Evolutionary conservation across 2,888 invertebrate species (phyloP).

Genomic region (Lottia scabra): DNA sequence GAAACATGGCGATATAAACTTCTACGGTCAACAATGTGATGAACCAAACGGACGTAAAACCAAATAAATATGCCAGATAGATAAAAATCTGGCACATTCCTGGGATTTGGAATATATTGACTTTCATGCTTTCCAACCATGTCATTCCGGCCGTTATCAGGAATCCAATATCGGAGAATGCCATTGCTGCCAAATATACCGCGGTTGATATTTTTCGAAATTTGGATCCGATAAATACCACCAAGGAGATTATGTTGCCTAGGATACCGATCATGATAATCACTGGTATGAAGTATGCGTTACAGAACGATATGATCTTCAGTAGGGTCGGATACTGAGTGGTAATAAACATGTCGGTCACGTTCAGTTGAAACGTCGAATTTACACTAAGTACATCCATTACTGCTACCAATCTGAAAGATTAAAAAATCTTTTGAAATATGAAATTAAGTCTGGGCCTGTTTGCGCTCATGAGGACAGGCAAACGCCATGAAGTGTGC

Average conservation of each 20-base stretch:
- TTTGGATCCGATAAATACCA: slow-evolving; percentile 45
- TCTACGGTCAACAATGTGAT: slow-evolving; percentile 51
- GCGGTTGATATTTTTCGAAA: slow-evolving; percentile 46
- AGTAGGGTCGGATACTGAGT: not conserved
- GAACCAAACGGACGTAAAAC: slow-evolving; percentile 55
- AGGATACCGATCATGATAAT: slow-evolving; percentile 47
- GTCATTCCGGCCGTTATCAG: slow-evolving; percentile 43
- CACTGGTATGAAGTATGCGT: slow-evolving; percentile 42
- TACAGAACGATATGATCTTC: slow-evolving; percentile 12
- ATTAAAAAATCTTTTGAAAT: too few species aligned
- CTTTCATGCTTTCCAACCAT: slow-evolving; percentile 46
- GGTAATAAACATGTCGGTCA: too few species aligned
- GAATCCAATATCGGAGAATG: slow-evolving; percentile 49
- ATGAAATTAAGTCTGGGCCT: too few species aligned
- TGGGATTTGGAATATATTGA: slow-evolving; percentile 39
- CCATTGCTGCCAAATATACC: slow-evolving; percentile 47
- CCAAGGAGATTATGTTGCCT: slow-evolving; percentile 46
- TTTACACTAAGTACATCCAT: too few species aligned
- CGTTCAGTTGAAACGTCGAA: too few species aligned
- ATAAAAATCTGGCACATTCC: slow-evolving; percentile 50
- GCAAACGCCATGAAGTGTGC: too few species aligned
- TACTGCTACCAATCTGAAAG: too few species aligned
- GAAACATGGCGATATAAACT: slow-evolving; percentile 49
- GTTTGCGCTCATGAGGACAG: too few species aligned
- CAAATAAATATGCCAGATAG: slow-evolving; percentile 48